Base-by-base conservation (phyloP, 2,888 invertebrate species). In the Athripsodes cinereus region DNA sequence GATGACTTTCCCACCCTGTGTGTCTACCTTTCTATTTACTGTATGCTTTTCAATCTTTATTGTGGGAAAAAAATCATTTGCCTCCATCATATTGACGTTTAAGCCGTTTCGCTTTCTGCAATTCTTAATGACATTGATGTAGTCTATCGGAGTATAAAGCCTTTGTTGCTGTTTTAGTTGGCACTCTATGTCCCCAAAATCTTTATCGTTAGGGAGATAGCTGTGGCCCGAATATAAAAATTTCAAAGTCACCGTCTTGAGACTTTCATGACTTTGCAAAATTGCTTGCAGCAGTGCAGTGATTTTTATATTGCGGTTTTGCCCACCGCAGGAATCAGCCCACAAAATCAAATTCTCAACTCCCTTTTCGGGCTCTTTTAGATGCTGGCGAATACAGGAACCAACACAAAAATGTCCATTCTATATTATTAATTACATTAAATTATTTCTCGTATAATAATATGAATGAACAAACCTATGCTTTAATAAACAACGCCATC, bases 361-460 rank as follows among this genome's bases (percentile, higher is more conserved):
- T 21, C 18, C 22, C 52, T 13, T 10, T 2, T 55, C 16, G 34
- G 52, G 47, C 3, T 56, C 49, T 13, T 62, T 58, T 35, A 67
- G 62, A 60, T 64, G 58, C 57, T 64, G 59, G 44, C 60, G 55
- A 19, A 67, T 46, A 57, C 65, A 67, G 18, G 66, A 65, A 2
- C 63, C 64, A 21, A 68, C 62, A n/a, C n/a, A n/a, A n/a, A n/a
- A n/a, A n/a, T n/a, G n/a, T n/a, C n/a, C n/a, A n/a, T n/a, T n/a
- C 54, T 67, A n/a, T n/a, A n/a, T n/a, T n/a, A n/a, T n/a, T n/a
- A n/a, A n/a, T n/a, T n/a, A n/a, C n/a, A n/a, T n/a, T n/a, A n/a
- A n/a, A n/a, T n/a, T n/a, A n/a, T n/a, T n/a, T n/a, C n/a, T n/a
- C n/a, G n/a, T n/a, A n/a, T n/a, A n/a, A n/a, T n/a, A n/a, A n/a